These are phyloP conservation scores for Champsocephalus esox DNA, from an alignment of 2,797 vertebrate species.

Conservation along the genomic window DNA sequence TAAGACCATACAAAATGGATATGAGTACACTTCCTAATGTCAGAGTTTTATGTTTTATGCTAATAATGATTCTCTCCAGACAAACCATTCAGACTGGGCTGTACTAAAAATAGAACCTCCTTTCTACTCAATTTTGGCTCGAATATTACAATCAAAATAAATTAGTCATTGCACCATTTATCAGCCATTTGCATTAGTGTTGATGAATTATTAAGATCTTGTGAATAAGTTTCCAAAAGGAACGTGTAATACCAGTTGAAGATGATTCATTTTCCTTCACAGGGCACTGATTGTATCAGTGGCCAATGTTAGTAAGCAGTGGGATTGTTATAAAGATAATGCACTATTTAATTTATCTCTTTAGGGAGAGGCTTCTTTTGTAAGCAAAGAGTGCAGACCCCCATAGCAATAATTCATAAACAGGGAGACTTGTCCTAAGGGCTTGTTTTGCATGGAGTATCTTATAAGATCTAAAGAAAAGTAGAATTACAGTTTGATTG, in stretches of 20 bases:
- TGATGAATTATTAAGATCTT: conserved; percentile 81
- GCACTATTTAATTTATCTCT: conserved; percentile 39
- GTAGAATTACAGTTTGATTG: neutral
- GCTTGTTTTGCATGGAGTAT: neutral
- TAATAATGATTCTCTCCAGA: conserved; percentile 50
- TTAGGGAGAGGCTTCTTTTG: neutral
- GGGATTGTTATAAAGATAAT: conserved; percentile 45
- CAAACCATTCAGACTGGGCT: conserved; percentile 38
- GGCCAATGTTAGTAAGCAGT: conserved; percentile 22
- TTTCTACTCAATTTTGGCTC: conserved; percentile 76
- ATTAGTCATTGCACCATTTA: conserved; percentile 82
- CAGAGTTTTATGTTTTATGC: conserved; percentile 50
- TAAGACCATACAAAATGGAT: conserved; percentile 42
- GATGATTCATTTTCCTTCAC: conserved; percentile 65
- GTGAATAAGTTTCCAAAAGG: conserved; percentile 77
- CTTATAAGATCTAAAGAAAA: neutral
- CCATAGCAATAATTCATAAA: neutral
- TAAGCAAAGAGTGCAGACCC: conserved; percentile 5
- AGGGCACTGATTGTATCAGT: conserved; percentile 21
- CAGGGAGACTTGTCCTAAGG: neutral
- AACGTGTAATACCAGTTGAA: conserved; percentile 74
- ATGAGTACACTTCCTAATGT: conserved; percentile 51
- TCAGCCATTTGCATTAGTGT: conserved; percentile 82
- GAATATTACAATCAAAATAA: conserved; percentile 84
- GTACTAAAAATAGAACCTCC: conserved; percentile 77